Percentiles rank a stretch among this genome's conserved stretches.
Evolutionary conservation across 2,888 invertebrate species (phyloP).

Genomic region (Tenthredo notha): DNA sequence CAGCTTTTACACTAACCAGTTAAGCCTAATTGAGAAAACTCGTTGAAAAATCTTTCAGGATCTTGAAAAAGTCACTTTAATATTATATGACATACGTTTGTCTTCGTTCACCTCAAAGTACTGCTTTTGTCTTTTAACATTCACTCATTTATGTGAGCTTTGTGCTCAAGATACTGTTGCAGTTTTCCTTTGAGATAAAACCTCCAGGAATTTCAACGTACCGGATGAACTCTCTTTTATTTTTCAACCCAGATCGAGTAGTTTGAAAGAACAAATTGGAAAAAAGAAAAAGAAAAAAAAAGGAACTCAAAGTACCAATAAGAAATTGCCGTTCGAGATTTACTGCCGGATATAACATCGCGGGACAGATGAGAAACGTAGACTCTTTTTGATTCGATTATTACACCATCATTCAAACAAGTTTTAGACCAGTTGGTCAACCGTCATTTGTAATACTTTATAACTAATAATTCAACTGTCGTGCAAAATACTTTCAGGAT

Average conservation of each 20-base stretch:
- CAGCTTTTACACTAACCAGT: background rate
- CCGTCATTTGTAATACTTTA: slow-evolving; percentile 35
- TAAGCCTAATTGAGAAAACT: background rate
- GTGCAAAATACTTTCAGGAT: background rate
- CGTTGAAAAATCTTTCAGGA: background rate
- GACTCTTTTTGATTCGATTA: slow-evolving; percentile 2
- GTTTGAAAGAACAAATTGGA: background rate
- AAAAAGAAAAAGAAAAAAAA: background rate
- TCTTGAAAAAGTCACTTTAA: background rate
- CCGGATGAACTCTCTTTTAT: background rate
- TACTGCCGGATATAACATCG: background rate
- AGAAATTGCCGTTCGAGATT: background rate
- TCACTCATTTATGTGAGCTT: background rate
- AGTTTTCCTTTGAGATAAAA: background rate
- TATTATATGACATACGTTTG: background rate
- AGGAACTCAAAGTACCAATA: background rate
- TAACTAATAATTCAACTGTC: slow-evolving; percentile 29
- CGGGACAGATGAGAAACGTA: background rate
- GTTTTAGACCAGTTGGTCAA: slow-evolving; percentile 14
- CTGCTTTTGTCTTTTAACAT: background rate
- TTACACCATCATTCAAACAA: background rate
- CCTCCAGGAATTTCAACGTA: background rate
- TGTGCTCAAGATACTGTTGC: background rate
- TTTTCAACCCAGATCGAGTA: background rate
- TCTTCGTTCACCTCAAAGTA: background rate